Conservation (phyloP, 1,140 invertebrate genomes). For the Wasmannia auropunctata region DNA sequence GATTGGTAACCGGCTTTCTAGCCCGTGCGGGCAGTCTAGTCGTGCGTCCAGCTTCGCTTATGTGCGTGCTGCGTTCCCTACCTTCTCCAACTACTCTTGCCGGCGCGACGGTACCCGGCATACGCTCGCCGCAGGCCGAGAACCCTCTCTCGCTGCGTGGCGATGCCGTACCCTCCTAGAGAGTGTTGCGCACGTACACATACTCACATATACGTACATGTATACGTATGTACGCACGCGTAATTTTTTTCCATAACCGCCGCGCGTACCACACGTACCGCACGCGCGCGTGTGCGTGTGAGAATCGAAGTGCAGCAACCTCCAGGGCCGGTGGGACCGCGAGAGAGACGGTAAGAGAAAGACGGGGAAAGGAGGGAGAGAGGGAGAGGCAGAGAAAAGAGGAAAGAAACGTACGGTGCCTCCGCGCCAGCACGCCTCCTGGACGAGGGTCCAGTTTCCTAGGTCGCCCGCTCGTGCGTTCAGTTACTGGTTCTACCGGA, state of each 20-base stretch:
- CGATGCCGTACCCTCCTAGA: conserved; percentile 61
- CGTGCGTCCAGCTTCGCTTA: conserved; percentile 9
- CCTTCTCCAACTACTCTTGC: conserved; percentile 71
- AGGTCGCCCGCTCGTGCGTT: conserved; percentile 68
- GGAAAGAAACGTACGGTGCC: conserved; percentile 42
- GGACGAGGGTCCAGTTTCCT: conserved; percentile 73
- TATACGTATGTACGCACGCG: conserved; percentile 32
- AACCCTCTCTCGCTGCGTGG: conserved; percentile 65
- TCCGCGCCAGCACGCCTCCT: conserved; percentile 59
- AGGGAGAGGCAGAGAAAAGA: conserved; percentile 7
- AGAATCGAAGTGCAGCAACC: conserved; percentile 78
- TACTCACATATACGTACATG: neutral
- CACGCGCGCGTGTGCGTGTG: conserved; percentile 13
- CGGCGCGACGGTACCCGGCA: conserved; percentile 72
- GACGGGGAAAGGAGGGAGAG: neutral
- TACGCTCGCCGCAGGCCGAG: conserved; percentile 76
- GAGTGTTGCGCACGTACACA: neutral
- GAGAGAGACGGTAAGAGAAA: conserved; percentile 19
- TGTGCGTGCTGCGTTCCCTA: conserved; percentile 30
- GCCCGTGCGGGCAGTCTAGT: conserved; percentile 63
- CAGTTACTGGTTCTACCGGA: conserved; percentile 75
- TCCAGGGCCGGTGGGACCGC: conserved; percentile 57
- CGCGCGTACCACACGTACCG: neutral
- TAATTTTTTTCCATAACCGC: neutral
- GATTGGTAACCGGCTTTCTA: conserved; percentile 82